Evolutionary conservation across 2,797 vertebrate genomes (phyloP), one percentile per base, ranked within the genome.

Genomic region (Distichodus sexfasciatus): DNA sequence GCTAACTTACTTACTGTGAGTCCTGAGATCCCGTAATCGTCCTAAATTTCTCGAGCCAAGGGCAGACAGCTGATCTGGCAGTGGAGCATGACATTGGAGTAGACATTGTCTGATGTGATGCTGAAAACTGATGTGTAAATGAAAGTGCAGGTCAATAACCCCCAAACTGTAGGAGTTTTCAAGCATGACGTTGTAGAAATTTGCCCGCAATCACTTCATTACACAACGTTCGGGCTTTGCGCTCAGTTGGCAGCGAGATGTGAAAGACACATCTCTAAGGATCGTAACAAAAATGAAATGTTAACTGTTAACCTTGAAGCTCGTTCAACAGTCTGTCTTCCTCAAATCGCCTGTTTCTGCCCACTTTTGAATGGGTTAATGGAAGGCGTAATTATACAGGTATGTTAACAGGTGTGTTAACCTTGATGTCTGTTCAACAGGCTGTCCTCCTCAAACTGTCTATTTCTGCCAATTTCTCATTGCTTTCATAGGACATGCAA

Each of bases 221-320:
- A 35, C 53, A 24, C 41, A 48, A n/a, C 24, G 7, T 38, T 4
- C 6, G 57, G 35, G 26, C 36, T 43, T 60, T 35, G 28, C 15
- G 21, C 9, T 41, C 28, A 53, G 31, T 67, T 40, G 60, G 70
- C 38, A 38, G 17, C 40, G 46, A 28, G 10, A 21, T 9, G n/a
- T 40, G 9, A 9, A 7, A 40, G 29, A 35, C 2, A 9, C 31
- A 15, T 33, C 55, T 41, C 48, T 61, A 11, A 69, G 66, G 62
- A 72, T 50, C 53, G 40, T 28, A 38, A 64, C 2, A 33, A 41
- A 12, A 40, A 31, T 26, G n/a, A 28, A 72, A 19, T 19, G 41
- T n/a, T 44, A 35, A 26, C 62, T 51, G 44, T 72, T 44, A 41
- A 14, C 44, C 15, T 53, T 43, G 31, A n/a, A 38, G 4, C 29